phyloP scores from a whole-genome alignment of 2,888 invertebrate species.

The Eristalis pertinax region DNA sequence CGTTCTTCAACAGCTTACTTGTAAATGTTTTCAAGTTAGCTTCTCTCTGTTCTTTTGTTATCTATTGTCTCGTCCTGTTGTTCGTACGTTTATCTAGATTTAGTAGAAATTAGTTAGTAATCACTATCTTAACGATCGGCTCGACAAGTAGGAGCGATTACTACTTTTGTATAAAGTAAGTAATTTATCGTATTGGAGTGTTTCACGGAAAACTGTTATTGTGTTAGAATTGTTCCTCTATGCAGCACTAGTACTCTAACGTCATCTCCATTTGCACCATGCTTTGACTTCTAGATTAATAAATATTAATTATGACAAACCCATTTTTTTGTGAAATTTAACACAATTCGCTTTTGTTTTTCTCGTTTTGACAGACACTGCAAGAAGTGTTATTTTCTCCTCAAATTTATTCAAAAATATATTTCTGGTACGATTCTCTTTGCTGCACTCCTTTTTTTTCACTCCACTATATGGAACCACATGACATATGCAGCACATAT shows the following conservation, averaged over 20 bases:
- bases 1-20: too few species aligned
- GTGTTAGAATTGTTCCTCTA: neutral
- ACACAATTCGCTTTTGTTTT: neutral
- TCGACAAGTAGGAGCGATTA: too few species aligned
- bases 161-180: too few species aligned
- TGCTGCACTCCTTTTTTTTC: conserved; percentile 5
- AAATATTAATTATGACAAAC: neutral
- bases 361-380: neutral
- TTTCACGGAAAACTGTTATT: too few species aligned
- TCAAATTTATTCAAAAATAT: neutral
- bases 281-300: neutral
- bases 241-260: neutral
- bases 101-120: too few species aligned
- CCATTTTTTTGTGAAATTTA: neutral
- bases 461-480: conserved; percentile 8
- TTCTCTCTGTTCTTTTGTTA: too few species aligned
- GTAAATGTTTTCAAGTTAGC: too few species aligned
- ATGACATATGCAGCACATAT: conserved; percentile 20
- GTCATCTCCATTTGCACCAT: neutral
- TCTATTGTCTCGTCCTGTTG: too few species aligned
- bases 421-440: neutral
- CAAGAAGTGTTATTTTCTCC: neutral
- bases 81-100: too few species aligned
- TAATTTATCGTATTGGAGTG: too few species aligned
- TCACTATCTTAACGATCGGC: too few species aligned